Percentiles rank a stretch among this genome's conserved stretches.
Conservation (phyloP, 2,797 vertebrate genomes). For the Thaleichthys pacificus region DNA sequence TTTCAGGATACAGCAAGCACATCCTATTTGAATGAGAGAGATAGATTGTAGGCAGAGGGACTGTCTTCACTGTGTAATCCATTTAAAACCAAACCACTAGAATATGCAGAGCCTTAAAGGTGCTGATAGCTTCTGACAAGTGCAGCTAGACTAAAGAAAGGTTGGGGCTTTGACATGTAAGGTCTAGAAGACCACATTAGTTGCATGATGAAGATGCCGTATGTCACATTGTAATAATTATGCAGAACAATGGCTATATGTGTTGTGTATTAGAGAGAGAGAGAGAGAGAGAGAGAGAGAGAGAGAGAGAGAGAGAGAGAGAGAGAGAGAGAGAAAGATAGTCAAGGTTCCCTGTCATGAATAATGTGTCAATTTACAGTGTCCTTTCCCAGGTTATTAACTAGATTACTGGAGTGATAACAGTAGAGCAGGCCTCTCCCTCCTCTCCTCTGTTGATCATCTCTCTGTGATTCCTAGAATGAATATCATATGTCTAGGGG, state of each 20-base stretch:
- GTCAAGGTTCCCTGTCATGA: neutral
- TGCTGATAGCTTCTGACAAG: constrained; percentile 44
- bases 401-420: neutral
- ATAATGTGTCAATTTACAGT: constrained; percentile 15
- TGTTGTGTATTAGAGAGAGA: constrained; percentile 33
- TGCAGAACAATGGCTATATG: constrained; percentile 51
- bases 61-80: constrained; percentile 59
- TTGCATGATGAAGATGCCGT: constrained; percentile 57
- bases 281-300: neutral
- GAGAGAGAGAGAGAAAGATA: constrained; percentile 12
- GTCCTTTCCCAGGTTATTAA: constrained; percentile 15
- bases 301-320: neutral
- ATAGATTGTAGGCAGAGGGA: constrained; percentile 4
- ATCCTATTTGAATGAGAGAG: neutral
- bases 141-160: constrained; percentile 27
- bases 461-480: constrained; percentile 13
- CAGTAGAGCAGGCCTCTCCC: neutral
- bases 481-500: constrained; percentile 33
- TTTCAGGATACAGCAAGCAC: constrained; percentile 32
- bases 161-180: constrained; percentile 15
- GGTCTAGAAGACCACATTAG: constrained; percentile 41
- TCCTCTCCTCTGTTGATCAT: constrained; percentile 10
- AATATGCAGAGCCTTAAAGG: constrained; percentile 34
- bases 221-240: constrained; percentile 46
- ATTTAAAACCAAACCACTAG: constrained; percentile 53